Conservation (phyloP, 2,113 vertebrate genomes). For the Chamaetylas fuelleborni region DNA sequence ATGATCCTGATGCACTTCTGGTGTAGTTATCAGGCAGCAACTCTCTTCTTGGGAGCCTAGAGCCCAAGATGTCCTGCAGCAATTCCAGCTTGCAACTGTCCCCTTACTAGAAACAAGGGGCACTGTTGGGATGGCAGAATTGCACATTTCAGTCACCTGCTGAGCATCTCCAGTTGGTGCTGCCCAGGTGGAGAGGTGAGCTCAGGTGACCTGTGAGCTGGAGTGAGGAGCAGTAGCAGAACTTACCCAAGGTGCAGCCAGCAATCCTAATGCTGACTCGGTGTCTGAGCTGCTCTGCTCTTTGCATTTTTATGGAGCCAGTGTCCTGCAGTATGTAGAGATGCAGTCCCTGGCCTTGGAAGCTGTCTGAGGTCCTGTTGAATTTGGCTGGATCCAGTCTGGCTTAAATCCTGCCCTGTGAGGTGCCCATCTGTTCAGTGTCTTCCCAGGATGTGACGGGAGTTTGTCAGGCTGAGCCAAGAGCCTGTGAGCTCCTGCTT, state of each 20-base stretch:
- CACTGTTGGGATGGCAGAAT: neutral
- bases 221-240: neutral
- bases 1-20: neutral
- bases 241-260: neutral
- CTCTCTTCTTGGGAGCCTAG: neutral
- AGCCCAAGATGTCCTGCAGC: neutral
- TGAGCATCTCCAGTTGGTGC: neutral
- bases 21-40: neutral
- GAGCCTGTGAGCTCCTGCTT: neutral
- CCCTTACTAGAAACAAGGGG: neutral
- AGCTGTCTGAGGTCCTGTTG: neutral
- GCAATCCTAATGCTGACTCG: neutral
- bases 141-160: neutral
- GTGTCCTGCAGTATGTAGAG: neutral
- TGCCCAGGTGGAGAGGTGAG: neutral
- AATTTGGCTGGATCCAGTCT: neutral
- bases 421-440: accelerated
- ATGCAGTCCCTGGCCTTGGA: neutral
- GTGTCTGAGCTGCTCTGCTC: neutral
- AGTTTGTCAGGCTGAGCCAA: neutral
- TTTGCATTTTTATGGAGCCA: neutral
- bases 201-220: neutral
- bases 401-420: neutral
- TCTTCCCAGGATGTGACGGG: accelerated
- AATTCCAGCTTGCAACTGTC: neutral